Evolutionary conservation across 2,888 invertebrate species (phyloP).

Genomic region (Chrysotoxum bicinctum): DNA sequence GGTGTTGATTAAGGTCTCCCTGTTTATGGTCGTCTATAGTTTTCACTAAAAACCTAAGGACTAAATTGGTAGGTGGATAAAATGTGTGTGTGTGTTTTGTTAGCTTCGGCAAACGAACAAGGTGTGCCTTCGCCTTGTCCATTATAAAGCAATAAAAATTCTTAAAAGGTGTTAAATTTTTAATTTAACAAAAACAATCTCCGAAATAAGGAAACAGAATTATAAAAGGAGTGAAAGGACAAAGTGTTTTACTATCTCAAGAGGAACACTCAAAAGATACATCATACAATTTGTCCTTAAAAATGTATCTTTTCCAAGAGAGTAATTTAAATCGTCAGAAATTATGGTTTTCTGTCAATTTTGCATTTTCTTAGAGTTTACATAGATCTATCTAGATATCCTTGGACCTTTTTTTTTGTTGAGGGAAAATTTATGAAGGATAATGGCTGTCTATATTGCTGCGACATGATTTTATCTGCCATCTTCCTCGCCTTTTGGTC

Average conservation of each 20-base stretch:
- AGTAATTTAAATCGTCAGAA: background rate
- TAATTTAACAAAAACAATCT: conserved; percentile 36
- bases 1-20: conserved; percentile 41
- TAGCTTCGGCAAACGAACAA: conserved; percentile 9
- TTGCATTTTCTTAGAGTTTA: conserved; percentile 20
- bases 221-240: conserved; percentile 16
- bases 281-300: background rate
- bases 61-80: conserved; percentile 58
- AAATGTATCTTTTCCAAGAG: background rate
- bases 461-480: conserved; percentile 65
- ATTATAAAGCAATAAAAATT: conserved; percentile 66
- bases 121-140: conserved; percentile 25
- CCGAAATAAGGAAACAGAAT: background rate
- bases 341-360: conserved; percentile 39
- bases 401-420: conserved; percentile 17
- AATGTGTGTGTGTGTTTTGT: conserved; percentile 12
- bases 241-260: conserved; percentile 27
- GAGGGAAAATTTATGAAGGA: conserved; percentile 49
- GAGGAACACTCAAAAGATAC: background rate
- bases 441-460: conserved; percentile 66
- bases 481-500: conserved; percentile 50
- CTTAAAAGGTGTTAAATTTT: conserved; percentile 69
- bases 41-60: conserved; percentile 22
- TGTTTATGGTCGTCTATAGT: conserved; percentile 17
- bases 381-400: background rate